These are phyloP conservation scores for Sardinella longiceps DNA, from an alignment of 2,797 vertebrate genomes.

Conservation along the genomic window DNA sequence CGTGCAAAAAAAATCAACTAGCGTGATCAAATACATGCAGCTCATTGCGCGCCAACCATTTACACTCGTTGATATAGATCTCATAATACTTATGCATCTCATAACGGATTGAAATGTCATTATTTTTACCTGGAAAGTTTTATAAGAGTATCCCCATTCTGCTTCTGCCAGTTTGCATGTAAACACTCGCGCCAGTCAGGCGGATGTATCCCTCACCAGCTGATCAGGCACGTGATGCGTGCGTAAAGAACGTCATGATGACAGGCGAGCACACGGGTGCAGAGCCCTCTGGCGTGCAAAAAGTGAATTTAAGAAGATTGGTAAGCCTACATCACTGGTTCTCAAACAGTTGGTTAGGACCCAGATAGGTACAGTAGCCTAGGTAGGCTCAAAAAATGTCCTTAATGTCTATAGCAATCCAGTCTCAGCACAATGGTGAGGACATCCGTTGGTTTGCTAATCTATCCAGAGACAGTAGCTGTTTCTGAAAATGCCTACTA, in stretches of 20 bases:
- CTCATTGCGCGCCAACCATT: background rate
- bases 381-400: no score
- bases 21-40: background rate
- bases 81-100: background rate
- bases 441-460: no score
- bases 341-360: no score
- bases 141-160: slow-evolving; percentile 68
- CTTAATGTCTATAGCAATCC: no score
- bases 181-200: slow-evolving; percentile 75
- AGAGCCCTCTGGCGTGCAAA: background rate
- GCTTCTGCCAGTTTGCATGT: slow-evolving; percentile 52
- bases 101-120: background rate
- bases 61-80: background rate
- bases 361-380: no score
- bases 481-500: no score
- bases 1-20: background rate
- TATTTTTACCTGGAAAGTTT: slow-evolving; percentile 62
- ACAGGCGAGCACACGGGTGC: background rate
- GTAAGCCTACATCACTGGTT: no score
- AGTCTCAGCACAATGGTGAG: no score
- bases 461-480: no score
- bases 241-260: slow-evolving; percentile 61
- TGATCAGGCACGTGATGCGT: slow-evolving; percentile 74
- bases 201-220: slow-evolving; percentile 72
- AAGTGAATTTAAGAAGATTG: background rate